Conservation (phyloP, 2,797 vertebrate species). For the Mionectes olivaceus region DNA sequence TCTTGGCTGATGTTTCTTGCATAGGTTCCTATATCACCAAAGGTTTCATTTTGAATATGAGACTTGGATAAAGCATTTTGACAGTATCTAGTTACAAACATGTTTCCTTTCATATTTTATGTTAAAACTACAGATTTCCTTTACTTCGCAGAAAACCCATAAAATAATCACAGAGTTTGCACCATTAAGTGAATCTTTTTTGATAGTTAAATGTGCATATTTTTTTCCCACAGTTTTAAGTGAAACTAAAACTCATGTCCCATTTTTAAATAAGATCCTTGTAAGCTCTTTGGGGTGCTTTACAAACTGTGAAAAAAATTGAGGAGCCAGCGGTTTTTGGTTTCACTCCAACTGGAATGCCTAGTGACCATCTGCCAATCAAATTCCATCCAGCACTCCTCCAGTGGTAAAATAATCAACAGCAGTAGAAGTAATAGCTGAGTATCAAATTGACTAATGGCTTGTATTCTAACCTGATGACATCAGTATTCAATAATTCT, state of each 20-base stretch:
- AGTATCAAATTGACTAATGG: constrained; percentile 51
- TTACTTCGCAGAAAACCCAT: not conserved
- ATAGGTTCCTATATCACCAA: not conserved
- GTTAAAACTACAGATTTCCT: not conserved
- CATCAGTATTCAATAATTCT: constrained; percentile 45
- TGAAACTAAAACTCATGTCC: not conserved
- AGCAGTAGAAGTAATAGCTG: constrained; percentile 50
- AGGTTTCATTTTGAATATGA: not conserved
- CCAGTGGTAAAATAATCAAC: constrained; percentile 53
- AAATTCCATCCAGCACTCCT: constrained; percentile 25
- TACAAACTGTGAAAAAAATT: not conserved
- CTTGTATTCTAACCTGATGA: constrained; percentile 54
- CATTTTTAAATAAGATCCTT: not conserved
- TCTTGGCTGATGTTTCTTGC: not conserved
- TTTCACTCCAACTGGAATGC: not conserved
- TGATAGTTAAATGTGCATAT: not conserved
- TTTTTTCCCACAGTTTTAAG: not conserved
- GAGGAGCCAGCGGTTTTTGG: not conserved
- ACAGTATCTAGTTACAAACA: not conserved
- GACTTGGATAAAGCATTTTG: not conserved
- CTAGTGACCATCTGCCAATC: constrained; percentile 22
- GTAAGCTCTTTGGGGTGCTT: not conserved
- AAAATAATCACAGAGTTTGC: not conserved
- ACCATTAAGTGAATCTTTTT: not conserved
- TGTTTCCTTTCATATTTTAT: not conserved